Percentiles rank a stretch among this genome's conserved stretches.
Evolutionary conservation across 2,113 vertebrate species (phyloP).

Genomic region (Sturnus vulgaris): DNA sequence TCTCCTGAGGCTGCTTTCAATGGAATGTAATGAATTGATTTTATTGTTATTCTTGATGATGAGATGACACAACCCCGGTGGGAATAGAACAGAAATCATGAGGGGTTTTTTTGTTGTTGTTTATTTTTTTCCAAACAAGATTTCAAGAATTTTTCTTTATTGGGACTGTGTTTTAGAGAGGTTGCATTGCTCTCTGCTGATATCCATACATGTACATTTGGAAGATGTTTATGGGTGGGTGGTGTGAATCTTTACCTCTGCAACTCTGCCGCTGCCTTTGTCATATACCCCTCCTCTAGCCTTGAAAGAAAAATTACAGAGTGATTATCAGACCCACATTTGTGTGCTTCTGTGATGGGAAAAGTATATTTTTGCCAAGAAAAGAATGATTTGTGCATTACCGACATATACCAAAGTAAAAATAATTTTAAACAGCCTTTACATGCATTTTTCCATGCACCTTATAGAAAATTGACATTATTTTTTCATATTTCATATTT

Average conservation of each 20-base stretch:
- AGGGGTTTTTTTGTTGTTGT: not conserved
- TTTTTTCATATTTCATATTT: not conserved
- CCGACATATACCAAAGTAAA: not conserved
- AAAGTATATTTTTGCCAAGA: not conserved
- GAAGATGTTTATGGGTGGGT: not conserved
- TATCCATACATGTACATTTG: not conserved
- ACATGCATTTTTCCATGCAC: not conserved
- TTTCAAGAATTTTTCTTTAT: not conserved
- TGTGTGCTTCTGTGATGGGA: not conserved
- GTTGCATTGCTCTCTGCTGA: not conserved
- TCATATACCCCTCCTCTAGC: not conserved
- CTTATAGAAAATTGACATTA: not conserved
- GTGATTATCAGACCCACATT: not conserved
- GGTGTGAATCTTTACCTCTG: not conserved
- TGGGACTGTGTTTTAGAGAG: not conserved
- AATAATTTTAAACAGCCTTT: not conserved
- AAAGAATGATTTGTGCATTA: not conserved
- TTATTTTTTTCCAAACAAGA: not conserved
- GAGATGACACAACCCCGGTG: not conserved
- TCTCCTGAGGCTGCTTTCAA: slow-evolving; percentile 35
- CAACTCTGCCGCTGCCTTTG: not conserved
- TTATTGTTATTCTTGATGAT: slow-evolving; percentile 48
- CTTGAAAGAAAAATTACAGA: not conserved
- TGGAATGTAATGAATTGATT: slow-evolving; percentile 47
- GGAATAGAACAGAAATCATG: not conserved